phyloP scores from a whole-genome alignment of 2,888 invertebrate species.

The Parnassius glacialis region DNA sequence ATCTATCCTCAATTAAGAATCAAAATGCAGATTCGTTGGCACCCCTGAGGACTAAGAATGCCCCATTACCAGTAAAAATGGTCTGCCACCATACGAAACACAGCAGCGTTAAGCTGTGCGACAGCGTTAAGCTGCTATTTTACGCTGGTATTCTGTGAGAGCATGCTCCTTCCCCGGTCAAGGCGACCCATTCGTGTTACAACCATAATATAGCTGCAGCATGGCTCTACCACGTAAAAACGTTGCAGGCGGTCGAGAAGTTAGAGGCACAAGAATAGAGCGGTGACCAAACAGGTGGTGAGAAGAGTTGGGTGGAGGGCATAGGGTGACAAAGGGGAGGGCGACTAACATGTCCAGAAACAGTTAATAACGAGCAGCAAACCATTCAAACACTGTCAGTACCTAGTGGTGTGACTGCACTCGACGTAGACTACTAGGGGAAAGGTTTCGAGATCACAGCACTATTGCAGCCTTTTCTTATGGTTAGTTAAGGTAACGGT shows the following conservation, averaged over 20 bases:
- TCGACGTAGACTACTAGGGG: conserved; percentile 56
- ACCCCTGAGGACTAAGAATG: no score
- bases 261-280: conserved; percentile 47
- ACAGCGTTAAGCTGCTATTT: no score
- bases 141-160: no score
- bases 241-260: conserved; percentile 26
- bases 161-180: no score
- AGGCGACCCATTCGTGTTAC: no score
- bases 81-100: no score
- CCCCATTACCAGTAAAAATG: no score
- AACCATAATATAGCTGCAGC: no score
- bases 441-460: conserved; percentile 72
- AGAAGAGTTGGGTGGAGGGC: conserved; percentile 44
- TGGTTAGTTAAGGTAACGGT: conserved; percentile 67
- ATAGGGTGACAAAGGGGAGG: conserved; percentile 36
- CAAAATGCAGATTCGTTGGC: no score
- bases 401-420: conserved; percentile 53
- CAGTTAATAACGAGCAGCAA: conserved; percentile 79
- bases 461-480: conserved; percentile 65
- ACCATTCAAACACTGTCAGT: conserved; percentile 73
- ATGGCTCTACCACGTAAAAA: no score
- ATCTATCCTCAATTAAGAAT: no score
- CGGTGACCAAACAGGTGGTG: conserved; percentile 50
- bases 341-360: conserved; percentile 62
- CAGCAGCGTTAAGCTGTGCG: no score